phyloP scores from a whole-genome alignment of 2,888 invertebrate species.

The Ganaspis brasiliensis region DNA sequence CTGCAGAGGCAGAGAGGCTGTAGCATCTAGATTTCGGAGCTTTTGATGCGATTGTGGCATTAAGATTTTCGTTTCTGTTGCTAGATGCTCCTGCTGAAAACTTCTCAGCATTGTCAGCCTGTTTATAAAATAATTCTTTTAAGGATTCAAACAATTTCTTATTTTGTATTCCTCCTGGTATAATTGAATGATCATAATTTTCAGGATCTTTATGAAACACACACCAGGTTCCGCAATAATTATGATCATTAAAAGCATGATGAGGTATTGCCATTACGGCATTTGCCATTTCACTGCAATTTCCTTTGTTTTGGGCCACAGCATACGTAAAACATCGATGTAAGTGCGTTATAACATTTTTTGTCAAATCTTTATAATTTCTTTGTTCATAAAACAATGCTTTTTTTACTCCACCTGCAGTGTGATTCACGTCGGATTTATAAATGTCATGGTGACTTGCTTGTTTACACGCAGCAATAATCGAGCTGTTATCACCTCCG shows the following conservation, averaged over 20 bases:
- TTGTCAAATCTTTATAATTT: conserved; percentile 53
- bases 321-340: conserved; percentile 64
- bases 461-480: not conserved
- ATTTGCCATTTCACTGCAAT: conserved; percentile 47
- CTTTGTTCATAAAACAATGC: conserved; percentile 54
- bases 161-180: conserved; percentile 41
- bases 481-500: conserved; percentile 64
- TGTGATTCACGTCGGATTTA: conserved; percentile 64
- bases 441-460: conserved; percentile 44
- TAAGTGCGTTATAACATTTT: conserved; percentile 56
- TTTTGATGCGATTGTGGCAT: conserved; percentile 58
- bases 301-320: conserved; percentile 58
- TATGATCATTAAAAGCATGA: conserved; percentile 50
- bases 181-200: conserved; percentile 5
- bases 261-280: conserved; percentile 53
- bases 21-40: conserved; percentile 54
- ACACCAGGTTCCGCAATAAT: conserved; percentile 53
- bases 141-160: conserved; percentile 39
- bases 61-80: conserved; percentile 57
- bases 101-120: conserved; percentile 47
- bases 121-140: conserved; percentile 41
- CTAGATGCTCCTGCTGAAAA: conserved; percentile 48
- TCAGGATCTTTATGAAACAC: conserved; percentile 43
- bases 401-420: conserved; percentile 56
- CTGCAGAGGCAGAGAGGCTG: conserved; percentile 49